Conservation (phyloP, 2,797 vertebrate species). For the Chiloscyllium punctatum region DNA sequence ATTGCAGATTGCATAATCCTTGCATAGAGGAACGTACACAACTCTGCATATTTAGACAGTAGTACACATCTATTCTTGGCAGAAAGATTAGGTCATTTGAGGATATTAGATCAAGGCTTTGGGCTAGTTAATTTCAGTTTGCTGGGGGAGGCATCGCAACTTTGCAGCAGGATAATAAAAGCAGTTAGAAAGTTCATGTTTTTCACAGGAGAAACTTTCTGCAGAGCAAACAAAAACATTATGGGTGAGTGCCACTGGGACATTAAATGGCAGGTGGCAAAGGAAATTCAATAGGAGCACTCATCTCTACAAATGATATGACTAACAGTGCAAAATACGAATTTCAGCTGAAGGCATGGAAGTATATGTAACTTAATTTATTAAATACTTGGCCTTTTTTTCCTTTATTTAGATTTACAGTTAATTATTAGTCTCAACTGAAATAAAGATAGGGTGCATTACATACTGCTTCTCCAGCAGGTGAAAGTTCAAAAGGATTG, state of each 20-base stretch:
- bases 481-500: background rate
- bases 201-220: slow-evolving; percentile 40
- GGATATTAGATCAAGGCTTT: background rate
- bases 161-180: background rate
- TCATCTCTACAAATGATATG: background rate
- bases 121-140: background rate
- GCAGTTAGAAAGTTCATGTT: slow-evolving; percentile 4
- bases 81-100: background rate
- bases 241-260: slow-evolving; percentile 43
- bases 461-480: background rate
- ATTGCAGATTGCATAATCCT: background rate
- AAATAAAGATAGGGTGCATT: background rate
- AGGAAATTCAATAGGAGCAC: slow-evolving; percentile 42
- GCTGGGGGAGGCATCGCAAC: background rate
- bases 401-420: background rate
- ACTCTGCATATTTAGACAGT: background rate
- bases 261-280: slow-evolving; percentile 45
- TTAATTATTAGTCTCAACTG: background rate
- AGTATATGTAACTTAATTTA: background rate
- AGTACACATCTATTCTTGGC: background rate
- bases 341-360: background rate
- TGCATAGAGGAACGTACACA: background rate
- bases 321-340: background rate
- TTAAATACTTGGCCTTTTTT: background rate
- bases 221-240: slow-evolving; percentile 44